Conservation (phyloP, 2,888 invertebrate genomes). For the Galerucella pusilla region DNA sequence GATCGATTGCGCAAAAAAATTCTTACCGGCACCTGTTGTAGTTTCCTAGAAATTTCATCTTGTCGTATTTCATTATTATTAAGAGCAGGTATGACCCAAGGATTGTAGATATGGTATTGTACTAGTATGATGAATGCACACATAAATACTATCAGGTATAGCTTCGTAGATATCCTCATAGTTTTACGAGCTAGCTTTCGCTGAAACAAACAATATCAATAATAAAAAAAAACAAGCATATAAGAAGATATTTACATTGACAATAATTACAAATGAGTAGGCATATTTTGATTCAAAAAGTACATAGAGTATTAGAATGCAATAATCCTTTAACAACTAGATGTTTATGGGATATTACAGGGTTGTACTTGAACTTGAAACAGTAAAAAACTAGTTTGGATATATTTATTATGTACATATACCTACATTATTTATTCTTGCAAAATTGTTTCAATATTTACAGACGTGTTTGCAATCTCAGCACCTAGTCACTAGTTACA, state of each 20-base stretch:
- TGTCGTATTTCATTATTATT: slow-evolving; percentile 47
- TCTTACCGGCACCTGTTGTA: slow-evolving; percentile 49
- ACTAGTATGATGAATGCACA: slow-evolving; percentile 73
- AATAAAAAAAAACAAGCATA: neutral
- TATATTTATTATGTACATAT: no score
- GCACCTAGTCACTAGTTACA: no score
- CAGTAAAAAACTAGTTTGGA: no score
- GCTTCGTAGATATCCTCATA: slow-evolving; percentile 72
- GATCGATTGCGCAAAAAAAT: neutral
- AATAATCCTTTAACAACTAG: no score
- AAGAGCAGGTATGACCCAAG: slow-evolving; percentile 61
- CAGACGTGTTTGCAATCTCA: no score
- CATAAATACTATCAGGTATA: slow-evolving; percentile 74
- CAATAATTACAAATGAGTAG: no score
- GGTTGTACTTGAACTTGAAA: no score
- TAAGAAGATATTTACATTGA: neutral
- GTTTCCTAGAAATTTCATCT: slow-evolving; percentile 46
- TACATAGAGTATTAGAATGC: no score
- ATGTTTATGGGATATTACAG: no score
- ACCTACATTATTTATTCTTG: no score
- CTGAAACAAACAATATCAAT: slow-evolving; percentile 52
- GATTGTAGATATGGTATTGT: slow-evolving; percentile 73
- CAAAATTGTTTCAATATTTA: no score
- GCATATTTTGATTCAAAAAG: no score
- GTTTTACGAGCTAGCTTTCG: slow-evolving; percentile 58